phyloP scores from a whole-genome alignment of 2,888 invertebrate species.

The Toxonevra muliebris region DNA sequence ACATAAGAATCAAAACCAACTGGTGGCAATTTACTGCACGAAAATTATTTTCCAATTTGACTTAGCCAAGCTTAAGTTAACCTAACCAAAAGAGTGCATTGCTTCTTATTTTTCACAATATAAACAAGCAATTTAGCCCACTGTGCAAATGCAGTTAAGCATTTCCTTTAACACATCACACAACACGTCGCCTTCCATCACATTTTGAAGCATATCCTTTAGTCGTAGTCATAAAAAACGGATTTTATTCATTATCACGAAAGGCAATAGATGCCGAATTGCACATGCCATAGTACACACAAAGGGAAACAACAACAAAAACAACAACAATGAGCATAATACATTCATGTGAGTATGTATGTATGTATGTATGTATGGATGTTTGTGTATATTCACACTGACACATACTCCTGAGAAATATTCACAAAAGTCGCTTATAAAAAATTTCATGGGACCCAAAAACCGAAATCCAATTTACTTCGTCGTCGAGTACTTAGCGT shows the following conservation, averaged over 20 bases:
- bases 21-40: too few relatives aligned
- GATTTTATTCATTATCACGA: constrained; percentile 29
- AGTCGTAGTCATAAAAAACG: constrained; percentile 21
- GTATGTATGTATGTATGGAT: background rate
- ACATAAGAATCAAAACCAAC: too few relatives aligned
- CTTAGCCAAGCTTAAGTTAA: too few relatives aligned
- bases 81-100: too few relatives aligned
- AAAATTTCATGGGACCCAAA: constrained; percentile 23
- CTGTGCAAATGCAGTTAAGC: too few relatives aligned
- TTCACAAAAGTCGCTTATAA: constrained; percentile 20
- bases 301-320: constrained; percentile 1
- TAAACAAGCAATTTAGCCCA: too few relatives aligned
- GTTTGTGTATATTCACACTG: background rate
- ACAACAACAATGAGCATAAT: constrained; percentile 12
- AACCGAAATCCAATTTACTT: constrained; percentile 26
- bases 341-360: constrained; percentile 1
- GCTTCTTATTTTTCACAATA: too few relatives aligned
- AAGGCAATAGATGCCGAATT: constrained; percentile 16
- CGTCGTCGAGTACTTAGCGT: constrained; percentile 22
- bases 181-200: background rate
- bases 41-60: too few relatives aligned
- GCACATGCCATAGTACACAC: background rate
- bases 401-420: constrained; percentile 9
- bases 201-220: constrained; percentile 1
- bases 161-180: too few relatives aligned